A percentile compares a stretch with the other conserved stretches of the same genome.
Evolutionary conservation across 2,113 vertebrate species (phyloP).

Genomic region (Rhinolophus sinicus): DNA sequence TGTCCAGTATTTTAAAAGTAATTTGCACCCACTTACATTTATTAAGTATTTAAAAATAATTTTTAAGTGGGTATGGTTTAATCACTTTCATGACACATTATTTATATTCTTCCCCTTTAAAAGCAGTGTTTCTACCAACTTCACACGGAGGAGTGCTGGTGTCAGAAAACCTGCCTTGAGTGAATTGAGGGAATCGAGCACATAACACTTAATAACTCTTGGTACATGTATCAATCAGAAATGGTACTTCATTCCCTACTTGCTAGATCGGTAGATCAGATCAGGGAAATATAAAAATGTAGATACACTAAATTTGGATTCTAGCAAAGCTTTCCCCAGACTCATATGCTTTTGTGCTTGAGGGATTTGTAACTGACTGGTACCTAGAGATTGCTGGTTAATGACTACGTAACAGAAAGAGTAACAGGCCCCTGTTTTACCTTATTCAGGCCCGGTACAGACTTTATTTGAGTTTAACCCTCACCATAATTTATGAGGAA

Average conservation of each 20-base stretch:
- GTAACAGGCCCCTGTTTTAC: neutral
- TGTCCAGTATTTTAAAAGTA: slow-evolving; percentile 44
- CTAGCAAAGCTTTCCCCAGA: neutral
- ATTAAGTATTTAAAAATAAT: neutral
- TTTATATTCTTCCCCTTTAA: neutral
- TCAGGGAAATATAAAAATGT: neutral
- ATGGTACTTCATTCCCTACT: slow-evolving; percentile 1
- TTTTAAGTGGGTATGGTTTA: neutral
- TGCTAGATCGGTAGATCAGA: neutral
- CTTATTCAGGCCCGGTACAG: neutral
- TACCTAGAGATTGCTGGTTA: neutral
- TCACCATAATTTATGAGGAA: neutral
- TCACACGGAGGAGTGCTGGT: neutral
- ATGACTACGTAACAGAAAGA: neutral
- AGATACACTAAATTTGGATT: neutral
- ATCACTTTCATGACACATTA: neutral
- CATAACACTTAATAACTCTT: neutral
- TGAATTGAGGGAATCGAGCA: neutral
- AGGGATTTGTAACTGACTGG: neutral
- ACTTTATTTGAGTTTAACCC: neutral
- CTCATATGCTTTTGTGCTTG: neutral
- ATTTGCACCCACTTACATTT: neutral
- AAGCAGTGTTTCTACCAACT: neutral
- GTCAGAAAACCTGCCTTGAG: neutral
- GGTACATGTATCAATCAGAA: neutral